Evolutionary conservation across 1,140 invertebrate genomes (phyloP), one percentile per base, ranked within the genome.

Genomic region (Sitobion miscanthi): DNA sequence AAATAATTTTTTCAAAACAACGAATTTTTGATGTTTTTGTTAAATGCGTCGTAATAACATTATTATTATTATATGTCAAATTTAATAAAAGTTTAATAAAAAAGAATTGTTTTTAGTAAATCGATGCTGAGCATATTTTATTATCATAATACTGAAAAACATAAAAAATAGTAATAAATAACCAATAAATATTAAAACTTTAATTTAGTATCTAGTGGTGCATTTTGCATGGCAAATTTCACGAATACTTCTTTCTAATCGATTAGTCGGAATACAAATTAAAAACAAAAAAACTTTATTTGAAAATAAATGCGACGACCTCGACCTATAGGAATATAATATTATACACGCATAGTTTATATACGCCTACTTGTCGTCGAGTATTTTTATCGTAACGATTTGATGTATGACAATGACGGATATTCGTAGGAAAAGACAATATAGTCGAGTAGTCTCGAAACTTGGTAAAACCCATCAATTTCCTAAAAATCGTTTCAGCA

Each of bases 121-220:
- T 77, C 62, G n/a, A 77, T 17, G 6, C 30, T 77, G 62, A 77
- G n/a, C 30, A 77, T 77, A 77, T 77, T 77, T 77, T 77, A n/a
- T 17, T n/a, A 30, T 77, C n/a, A 17, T 2, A 77, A n/a, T 77
- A n/a, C 6, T 77, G 62, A 77, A 17, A 77, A 77, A 54, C 3
- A 54, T 42, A 42, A 42, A 77, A 77, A 62, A 62, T 14, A 14
- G 8, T 14, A 62, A 20, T 17, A 14, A n/a, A 77, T 77, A 77
- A 77, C n/a, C n/a, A 77, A 77, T 77, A 77, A 77, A n/a, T 77
- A 77, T n/a, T 77, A 4, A n/a, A 77, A 77, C n/a, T n/a, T 77
- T n/a, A 77, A 77, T n/a, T 77, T 20, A 35, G 17, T n/a, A 1
- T 20, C 4, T 77, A 77, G 30, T 42, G 4, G 62, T n/a, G 20